phyloP scores from a whole-genome alignment of 2,797 vertebrate species.

The Hozukius guyotensis region DNA sequence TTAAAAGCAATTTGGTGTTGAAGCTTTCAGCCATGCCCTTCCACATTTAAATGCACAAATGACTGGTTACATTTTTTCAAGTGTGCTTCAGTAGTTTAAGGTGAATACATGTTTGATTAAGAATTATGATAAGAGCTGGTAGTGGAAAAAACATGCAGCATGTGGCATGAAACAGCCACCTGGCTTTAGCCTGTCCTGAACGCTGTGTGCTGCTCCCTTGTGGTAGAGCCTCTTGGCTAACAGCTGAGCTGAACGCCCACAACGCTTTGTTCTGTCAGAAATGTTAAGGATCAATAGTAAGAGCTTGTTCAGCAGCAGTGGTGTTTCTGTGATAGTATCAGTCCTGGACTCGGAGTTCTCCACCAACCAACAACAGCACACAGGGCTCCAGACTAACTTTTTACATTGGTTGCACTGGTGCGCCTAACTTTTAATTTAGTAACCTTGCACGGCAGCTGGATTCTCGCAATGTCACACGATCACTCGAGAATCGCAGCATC shows the following conservation, averaged over 20 bases:
- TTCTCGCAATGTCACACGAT: too few species aligned
- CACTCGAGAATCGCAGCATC: too few species aligned
- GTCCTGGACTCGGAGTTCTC: neutral
- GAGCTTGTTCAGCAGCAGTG: conserved; percentile 4
- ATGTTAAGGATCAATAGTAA: conserved; percentile 36
- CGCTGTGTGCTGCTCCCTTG: conserved; percentile 52
- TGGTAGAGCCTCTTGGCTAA: conserved; percentile 36
- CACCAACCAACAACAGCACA: neutral
- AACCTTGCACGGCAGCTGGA: too few species aligned
- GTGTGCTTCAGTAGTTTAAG: neutral
- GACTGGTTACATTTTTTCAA: neutral
- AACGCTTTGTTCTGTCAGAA: conserved; percentile 36
- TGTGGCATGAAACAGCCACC: conserved; percentile 22
- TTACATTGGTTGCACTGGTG: too few species aligned
- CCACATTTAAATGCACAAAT: neutral
- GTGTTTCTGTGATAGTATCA: neutral
- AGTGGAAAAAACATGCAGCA: conserved; percentile 2
- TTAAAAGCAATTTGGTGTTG: neutral
- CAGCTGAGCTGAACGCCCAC: conserved; percentile 34
- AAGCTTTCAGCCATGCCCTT: neutral
- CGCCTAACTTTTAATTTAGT: too few species aligned
- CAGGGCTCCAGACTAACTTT: too few species aligned
- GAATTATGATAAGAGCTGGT: neutral
- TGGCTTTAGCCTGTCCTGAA: conserved; percentile 15
- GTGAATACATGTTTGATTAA: neutral